Percentiles rank a stretch among this genome's conserved stretches.
phyloP scores from a whole-genome alignment of 2,888 invertebrate genomes.

The Dromius quadrimaculatus region DNA sequence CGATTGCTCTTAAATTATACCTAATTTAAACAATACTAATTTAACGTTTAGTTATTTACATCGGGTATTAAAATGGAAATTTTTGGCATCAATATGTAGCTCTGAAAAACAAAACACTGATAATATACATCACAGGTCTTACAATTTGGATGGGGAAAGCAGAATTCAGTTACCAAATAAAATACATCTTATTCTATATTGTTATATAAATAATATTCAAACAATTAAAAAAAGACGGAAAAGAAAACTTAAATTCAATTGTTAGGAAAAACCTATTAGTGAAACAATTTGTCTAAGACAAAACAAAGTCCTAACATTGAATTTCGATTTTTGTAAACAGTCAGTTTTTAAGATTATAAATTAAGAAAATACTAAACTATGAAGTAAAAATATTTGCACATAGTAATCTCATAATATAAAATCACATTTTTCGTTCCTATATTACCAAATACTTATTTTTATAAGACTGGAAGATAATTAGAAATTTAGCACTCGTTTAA shows the following conservation, averaged over 20 bases:
- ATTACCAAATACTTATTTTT: conserved; percentile 48
- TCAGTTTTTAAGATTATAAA: conserved; percentile 27
- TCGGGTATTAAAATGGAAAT: conserved; percentile 40
- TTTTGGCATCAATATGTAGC: conserved; percentile 42
- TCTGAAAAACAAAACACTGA: conserved; percentile 37
- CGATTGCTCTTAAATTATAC: conserved; percentile 41
- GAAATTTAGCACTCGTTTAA: conserved; percentile 44
- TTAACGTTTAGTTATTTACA: conserved; percentile 45
- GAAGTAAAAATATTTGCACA: conserved; percentile 51
- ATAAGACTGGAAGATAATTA: conserved; percentile 49
- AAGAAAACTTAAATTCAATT: conserved; percentile 17
- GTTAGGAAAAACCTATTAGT: conserved; percentile 12
- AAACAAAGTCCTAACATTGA: not conserved
- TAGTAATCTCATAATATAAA: conserved; percentile 52
- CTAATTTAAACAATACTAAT: conserved; percentile 41
- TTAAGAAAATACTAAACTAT: conserved; percentile 37
- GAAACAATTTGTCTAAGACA: conserved; percentile 27
- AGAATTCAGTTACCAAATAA: conserved; percentile 26
- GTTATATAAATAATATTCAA: conserved; percentile 15
- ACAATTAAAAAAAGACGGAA: conserved; percentile 11
- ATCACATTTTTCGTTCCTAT: conserved; percentile 45
- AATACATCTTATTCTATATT: conserved; percentile 26
- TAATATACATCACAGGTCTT: conserved; percentile 40
- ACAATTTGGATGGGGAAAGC: conserved; percentile 32
- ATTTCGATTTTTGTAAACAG: not conserved